Percentiles rank a stretch among this genome's conserved stretches.
Conservation (phyloP, 2,888 invertebrate species). For the Nineta flava region DNA sequence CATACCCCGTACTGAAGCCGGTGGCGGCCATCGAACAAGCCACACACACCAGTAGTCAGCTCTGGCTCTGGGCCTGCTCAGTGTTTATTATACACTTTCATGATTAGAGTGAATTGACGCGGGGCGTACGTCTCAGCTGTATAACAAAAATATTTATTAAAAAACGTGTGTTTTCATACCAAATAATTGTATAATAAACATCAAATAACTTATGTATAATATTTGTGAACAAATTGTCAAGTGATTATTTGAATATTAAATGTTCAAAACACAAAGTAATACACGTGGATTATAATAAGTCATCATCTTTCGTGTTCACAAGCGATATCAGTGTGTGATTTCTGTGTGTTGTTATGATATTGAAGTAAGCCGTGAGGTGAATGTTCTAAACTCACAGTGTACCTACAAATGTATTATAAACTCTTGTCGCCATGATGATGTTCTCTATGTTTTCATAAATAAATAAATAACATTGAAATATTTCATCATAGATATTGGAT, state of each 20-base stretch:
- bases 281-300: background rate
- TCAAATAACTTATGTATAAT: background rate
- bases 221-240: background rate
- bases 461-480: background rate
- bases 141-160: background rate
- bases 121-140: background rate
- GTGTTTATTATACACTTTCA: background rate
- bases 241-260: background rate
- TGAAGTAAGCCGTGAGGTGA: background rate
- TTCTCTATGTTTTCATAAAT: background rate
- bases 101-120: background rate
- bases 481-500: no score
- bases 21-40: background rate
- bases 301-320: background rate
- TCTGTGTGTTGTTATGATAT: background rate
- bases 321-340: background rate
- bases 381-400: background rate
- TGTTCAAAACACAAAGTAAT: background rate
- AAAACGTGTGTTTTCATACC: background rate
- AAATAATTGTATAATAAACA: background rate
- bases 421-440: constrained; percentile 1
- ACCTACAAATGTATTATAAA: background rate
- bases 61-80: background rate
- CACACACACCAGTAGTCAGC: background rate
- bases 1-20: background rate